Conservation (phyloP, 1,140 invertebrate genomes). For the Pectinophora gossypiella region DNA sequence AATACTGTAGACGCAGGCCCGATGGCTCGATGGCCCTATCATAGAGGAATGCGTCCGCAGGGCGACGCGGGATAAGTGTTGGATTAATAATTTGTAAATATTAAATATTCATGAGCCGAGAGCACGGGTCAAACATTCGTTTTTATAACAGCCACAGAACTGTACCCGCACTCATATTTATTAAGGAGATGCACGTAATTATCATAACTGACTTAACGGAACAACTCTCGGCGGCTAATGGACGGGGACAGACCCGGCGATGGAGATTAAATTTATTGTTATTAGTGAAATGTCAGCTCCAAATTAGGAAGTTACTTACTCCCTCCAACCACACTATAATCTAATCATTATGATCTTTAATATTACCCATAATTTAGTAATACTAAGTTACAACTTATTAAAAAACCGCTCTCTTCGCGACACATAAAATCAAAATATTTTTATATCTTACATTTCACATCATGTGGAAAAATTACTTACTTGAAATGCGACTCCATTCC, state of each 20-base stretch:
- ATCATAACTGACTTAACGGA: slow-evolving; percentile 64
- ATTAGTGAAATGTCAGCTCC: slow-evolving; percentile 28
- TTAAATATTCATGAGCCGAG: slow-evolving; percentile 67
- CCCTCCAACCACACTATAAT: slow-evolving; percentile 17
- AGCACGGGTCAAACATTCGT: slow-evolving; percentile 57
- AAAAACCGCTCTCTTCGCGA: background rate
- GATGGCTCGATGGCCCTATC: slow-evolving; percentile 21
- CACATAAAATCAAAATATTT: background rate
- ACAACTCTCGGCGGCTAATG: slow-evolving; percentile 37
- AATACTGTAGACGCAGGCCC: slow-evolving; percentile 12
- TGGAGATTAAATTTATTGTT: slow-evolving; percentile 30
- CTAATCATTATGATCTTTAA: slow-evolving; percentile 22
- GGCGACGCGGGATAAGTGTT: slow-evolving; percentile 45
- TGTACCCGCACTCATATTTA: slow-evolving; percentile 55
- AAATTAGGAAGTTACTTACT: slow-evolving; percentile 27
- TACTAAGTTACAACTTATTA: slow-evolving; percentile 11
- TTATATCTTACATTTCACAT: slow-evolving; percentile 1
- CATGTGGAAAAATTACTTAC: too few relatives aligned
- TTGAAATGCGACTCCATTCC: slow-evolving; percentile 17
- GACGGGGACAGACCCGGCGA: slow-evolving; percentile 24
- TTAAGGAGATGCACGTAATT: slow-evolving; percentile 59
- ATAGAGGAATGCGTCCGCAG: slow-evolving; percentile 35
- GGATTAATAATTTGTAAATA: slow-evolving; percentile 72
- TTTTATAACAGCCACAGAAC: slow-evolving; percentile 49
- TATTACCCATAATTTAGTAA: slow-evolving; percentile 21